These are phyloP conservation scores for Microplitis demolitor DNA, from an alignment of 1,140 invertebrate species.

Conservation along the genomic window DNA sequence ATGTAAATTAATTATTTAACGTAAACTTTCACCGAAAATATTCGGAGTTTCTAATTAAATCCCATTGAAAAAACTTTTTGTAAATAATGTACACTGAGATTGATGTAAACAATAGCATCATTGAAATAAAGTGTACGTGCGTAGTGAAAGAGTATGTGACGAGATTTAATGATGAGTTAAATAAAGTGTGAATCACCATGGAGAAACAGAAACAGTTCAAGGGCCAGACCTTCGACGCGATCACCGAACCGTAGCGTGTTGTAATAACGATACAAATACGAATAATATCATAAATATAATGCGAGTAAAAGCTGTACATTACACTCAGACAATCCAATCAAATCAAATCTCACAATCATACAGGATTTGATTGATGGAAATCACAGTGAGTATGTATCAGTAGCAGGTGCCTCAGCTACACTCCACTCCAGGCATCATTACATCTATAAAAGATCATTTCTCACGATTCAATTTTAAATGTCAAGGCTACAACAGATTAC, in stretches of 20 bases:
- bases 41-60: too few relatives aligned
- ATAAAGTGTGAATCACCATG: background rate
- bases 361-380: background rate
- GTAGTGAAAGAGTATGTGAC: too few relatives aligned
- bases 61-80: too few relatives aligned
- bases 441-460: background rate
- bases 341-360: background rate
- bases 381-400: background rate
- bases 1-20: too few relatives aligned
- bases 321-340: background rate
- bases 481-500: slow-evolving; percentile 8
- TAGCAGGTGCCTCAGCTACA: background rate
- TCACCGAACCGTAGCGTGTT: background rate
- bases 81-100: too few relatives aligned
- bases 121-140: too few relatives aligned
- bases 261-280: too few relatives aligned
- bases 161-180: background rate
- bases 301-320: too few relatives aligned
- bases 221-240: background rate
- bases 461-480: slow-evolving; percentile 14
- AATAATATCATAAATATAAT: too few relatives aligned
- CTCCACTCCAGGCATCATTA: background rate
- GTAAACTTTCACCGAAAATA: too few relatives aligned
- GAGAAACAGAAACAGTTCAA: background rate
- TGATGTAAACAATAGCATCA: too few relatives aligned